phyloP scores from a whole-genome alignment of 1,140 invertebrate genomes.

The Archegozetes longisetosus region DNA sequence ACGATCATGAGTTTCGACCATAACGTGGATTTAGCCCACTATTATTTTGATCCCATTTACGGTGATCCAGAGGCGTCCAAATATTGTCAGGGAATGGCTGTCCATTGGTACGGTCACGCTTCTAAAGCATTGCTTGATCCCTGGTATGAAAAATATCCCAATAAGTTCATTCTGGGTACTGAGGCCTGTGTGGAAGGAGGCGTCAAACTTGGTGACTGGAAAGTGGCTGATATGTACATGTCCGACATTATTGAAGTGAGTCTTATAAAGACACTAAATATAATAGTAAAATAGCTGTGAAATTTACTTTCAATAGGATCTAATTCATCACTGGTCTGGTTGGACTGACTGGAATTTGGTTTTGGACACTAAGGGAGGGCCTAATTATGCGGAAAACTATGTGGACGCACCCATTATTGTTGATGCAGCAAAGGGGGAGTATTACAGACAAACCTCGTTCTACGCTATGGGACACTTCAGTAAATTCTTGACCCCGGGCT shows the following conservation, averaged over 20 bases:
- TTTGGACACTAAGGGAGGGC: conserved; percentile 31
- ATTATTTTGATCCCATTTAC: conserved; percentile 22
- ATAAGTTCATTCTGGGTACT: conserved; percentile 54
- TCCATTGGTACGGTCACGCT: conserved; percentile 51
- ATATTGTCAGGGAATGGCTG: conserved; percentile 13
- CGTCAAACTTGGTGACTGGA: conserved; percentile 22
- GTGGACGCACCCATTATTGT: conserved; percentile 55
- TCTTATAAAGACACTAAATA: conserved; percentile 18
- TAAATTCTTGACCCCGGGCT: conserved; percentile 2
- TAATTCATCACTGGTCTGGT: conserved; percentile 18
- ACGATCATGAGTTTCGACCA: conserved; percentile 24
- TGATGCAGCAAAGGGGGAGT: conserved; percentile 40
- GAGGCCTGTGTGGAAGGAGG: conserved; percentile 43
- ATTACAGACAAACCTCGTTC: conserved; percentile 42
- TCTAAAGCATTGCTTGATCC: conserved; percentile 28
- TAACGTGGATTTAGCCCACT: conserved; percentile 28
- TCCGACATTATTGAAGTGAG: conserved; percentile 47
- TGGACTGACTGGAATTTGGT: conserved; percentile 38
- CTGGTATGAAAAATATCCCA: conserved; percentile 40
- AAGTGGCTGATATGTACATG: neutral
- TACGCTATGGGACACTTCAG: conserved; percentile 10
- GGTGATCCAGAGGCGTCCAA: conserved; percentile 20
- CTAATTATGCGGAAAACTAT: conserved; percentile 50
- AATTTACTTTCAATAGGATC: neutral
- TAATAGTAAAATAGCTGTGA: conserved; percentile 13